Evolutionary conservation across 2,113 vertebrate species (phyloP).

Genomic region (Gopherus flavomarginatus): DNA sequence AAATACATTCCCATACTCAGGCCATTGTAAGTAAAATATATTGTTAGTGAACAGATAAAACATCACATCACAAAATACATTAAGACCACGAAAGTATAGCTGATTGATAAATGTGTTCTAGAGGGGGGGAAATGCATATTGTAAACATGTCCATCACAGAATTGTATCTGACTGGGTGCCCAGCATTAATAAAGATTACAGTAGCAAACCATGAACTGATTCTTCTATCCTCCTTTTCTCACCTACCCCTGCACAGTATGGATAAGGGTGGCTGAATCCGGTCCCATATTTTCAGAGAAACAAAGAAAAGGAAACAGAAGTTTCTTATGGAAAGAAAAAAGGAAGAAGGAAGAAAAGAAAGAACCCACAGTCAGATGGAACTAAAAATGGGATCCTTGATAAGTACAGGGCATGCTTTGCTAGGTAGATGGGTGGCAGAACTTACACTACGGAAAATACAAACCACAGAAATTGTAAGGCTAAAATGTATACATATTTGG

Average conservation of each 20-base stretch:
- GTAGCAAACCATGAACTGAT: not conserved
- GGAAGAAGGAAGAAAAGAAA: not conserved
- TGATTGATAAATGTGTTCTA: not conserved
- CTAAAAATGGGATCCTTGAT: not conserved
- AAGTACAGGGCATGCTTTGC: not conserved
- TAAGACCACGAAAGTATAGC: not conserved
- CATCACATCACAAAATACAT: not conserved
- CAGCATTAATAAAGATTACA: not conserved
- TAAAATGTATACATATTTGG: not conserved
- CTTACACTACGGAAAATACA: rapidly evolving
- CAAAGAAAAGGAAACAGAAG: not conserved
- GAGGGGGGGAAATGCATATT: not conserved
- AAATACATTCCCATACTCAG: not conserved
- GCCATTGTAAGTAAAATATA: not conserved
- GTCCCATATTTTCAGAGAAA: not conserved
- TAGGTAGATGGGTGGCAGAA: not conserved
- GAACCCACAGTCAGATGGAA: not conserved
- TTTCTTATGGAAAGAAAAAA: not conserved
- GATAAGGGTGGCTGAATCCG: not conserved
- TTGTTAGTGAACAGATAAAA: not conserved
- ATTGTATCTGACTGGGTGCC: not conserved
- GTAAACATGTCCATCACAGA: not conserved
- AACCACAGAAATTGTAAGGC: not conserved
- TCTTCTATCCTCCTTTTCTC: not conserved
- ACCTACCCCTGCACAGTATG: not conserved